These are phyloP conservation scores for Ophiothrix spiculata DNA, from an alignment of 35 echinoderm and acorn worm species.

Conservation along the genomic window DNA sequence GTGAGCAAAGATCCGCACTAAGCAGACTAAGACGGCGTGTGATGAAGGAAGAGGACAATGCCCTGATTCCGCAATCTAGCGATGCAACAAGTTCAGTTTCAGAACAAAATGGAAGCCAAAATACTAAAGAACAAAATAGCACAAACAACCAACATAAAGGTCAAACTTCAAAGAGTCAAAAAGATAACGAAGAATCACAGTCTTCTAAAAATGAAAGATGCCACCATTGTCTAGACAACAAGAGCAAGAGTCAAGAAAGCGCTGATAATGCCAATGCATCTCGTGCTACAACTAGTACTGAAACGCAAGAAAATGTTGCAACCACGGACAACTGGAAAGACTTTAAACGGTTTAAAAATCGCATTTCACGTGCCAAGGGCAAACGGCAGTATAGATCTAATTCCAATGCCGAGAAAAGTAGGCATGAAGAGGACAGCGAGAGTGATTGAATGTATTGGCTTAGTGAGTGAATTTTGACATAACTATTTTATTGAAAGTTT, in stretches of 20 bases:
- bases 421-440: not conserved
- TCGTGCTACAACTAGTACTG: not conserved
- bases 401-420: not conserved
- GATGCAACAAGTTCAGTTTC: no score
- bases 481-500: no score
- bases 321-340: not conserved
- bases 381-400: constrained; percentile 27
- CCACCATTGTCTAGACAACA: not conserved
- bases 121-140: no score
- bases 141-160: not conserved
- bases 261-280: not conserved
- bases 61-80: no score
- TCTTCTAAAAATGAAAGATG: not conserved
- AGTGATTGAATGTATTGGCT: no score
- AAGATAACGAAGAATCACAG: not conserved
- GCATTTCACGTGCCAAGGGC: not conserved
- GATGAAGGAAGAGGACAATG: not conserved
- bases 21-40: constrained; percentile 19
- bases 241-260: not conserved
- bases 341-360: constrained; percentile 24
- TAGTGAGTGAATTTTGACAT: no score
- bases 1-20: constrained; percentile 5
- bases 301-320: not conserved
- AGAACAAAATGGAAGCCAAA: no score
- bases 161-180: not conserved